These are phyloP conservation scores for Pholis gunnellus DNA, from an alignment of 2,113 vertebrate genomes.

Conservation along the genomic window DNA sequence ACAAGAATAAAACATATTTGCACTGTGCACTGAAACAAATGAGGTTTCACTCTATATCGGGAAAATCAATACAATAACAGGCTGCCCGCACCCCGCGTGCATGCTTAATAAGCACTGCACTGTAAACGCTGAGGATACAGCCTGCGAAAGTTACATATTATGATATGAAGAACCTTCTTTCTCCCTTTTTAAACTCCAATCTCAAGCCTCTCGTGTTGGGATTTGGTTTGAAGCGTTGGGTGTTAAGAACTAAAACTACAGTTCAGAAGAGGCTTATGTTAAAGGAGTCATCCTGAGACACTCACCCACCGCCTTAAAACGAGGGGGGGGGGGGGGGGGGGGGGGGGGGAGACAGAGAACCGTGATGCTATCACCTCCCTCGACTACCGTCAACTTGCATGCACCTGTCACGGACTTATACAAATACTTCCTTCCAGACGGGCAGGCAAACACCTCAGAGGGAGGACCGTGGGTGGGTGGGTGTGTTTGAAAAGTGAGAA, in stretches of 20 bases:
- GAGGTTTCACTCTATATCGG: slow-evolving; percentile 78
- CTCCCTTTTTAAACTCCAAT: slow-evolving; percentile 53
- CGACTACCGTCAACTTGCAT: slow-evolving; percentile 68
- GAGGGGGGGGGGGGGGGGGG: slow-evolving; percentile 9
- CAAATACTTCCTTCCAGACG: slow-evolving; percentile 69
- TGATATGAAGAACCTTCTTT: slow-evolving; percentile 55
- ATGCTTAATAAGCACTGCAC: slow-evolving; percentile 69
- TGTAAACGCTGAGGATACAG: slow-evolving; percentile 30
- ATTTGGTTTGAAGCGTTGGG: slow-evolving; percentile 79
- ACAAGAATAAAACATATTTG: slow-evolving; percentile 80
- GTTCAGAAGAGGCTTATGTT: slow-evolving; percentile 85
- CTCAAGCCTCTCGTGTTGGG: slow-evolving; percentile 72
- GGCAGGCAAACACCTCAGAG: slow-evolving; percentile 75
- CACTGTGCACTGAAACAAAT: slow-evolving; percentile 79
- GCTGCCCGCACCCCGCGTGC: slow-evolving; percentile 62
- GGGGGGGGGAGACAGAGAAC: slow-evolving; percentile 44
- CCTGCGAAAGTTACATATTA: slow-evolving; percentile 62
- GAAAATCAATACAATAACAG: slow-evolving; percentile 79
- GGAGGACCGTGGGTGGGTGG: slow-evolving; percentile 61
- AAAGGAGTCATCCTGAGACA: slow-evolving; percentile 81
- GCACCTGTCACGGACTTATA: slow-evolving; percentile 82
- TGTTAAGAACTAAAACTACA: slow-evolving; percentile 82
- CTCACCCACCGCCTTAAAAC: slow-evolving; percentile 75
- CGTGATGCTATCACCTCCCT: slow-evolving; percentile 78
- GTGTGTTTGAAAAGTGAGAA: slow-evolving; percentile 34